These are phyloP conservation scores for Tenthredo livida DNA, from an alignment of 2,888 invertebrate species.

Conservation along the genomic window DNA sequence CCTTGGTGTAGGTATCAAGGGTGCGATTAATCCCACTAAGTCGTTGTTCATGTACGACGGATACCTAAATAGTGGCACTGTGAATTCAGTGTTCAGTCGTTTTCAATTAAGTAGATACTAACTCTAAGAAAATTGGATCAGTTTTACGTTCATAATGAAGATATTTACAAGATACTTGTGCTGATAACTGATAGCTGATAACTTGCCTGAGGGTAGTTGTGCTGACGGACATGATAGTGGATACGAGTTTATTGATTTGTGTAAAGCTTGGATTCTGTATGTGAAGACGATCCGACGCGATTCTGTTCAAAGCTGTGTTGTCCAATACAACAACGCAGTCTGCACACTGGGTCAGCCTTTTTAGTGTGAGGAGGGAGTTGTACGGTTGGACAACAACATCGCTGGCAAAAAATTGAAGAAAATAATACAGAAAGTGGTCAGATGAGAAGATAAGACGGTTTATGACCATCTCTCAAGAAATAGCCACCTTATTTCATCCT, in stretches of 20 bases:
- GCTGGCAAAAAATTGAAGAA: slow-evolving; percentile 77
- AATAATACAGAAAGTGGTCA: slow-evolving; percentile 19
- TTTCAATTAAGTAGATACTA: not conserved
- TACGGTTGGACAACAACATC: slow-evolving; percentile 98
- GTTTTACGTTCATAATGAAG: not conserved
- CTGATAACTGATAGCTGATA: not conserved
- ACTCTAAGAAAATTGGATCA: not conserved
- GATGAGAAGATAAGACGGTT: not conserved
- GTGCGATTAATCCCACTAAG: slow-evolving; percentile 95
- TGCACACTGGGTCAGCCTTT: slow-evolving; percentile 95
- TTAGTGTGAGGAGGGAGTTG: slow-evolving; percentile 96
- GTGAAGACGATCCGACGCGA: slow-evolving; percentile 95
- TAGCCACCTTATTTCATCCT: slow-evolving; percentile 91
- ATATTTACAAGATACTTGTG: not conserved
- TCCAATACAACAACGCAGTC: slow-evolving; percentile 98
- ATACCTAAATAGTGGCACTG: slow-evolving; percentile 82
- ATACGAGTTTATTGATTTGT: slow-evolving; percentile 98
- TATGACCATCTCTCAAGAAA: not conserved
- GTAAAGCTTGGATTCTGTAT: slow-evolving; percentile 98
- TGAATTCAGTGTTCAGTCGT: not conserved
- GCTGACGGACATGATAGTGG: slow-evolving; percentile 99
- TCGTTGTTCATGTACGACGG: slow-evolving; percentile 99
- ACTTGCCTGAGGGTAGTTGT: slow-evolving; percentile 93
- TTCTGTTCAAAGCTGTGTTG: slow-evolving; percentile 97
- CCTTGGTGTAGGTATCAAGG: slow-evolving; percentile 97